phyloP scores from a whole-genome alignment of 2,797 vertebrate species.

The Numenius phaeopus region DNA sequence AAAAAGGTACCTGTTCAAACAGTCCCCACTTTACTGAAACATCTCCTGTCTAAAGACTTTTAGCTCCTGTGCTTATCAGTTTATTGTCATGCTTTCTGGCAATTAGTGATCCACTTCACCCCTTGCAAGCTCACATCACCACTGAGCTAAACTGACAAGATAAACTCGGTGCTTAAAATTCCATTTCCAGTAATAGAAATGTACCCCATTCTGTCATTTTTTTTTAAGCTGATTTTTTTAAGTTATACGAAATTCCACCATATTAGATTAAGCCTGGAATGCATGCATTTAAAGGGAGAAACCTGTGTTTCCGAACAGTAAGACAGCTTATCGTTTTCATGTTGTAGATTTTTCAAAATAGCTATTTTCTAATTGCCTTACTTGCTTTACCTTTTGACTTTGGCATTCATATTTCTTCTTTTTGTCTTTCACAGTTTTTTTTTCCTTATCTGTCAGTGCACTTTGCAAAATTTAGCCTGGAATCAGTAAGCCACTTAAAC shows the following conservation, averaged over 20 bases:
- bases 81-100: constrained; percentile 16
- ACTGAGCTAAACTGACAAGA: constrained; percentile 54
- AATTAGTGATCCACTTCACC: constrained; percentile 23
- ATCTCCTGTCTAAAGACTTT: not conserved
- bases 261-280: constrained; percentile 40
- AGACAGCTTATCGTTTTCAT: not conserved
- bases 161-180: constrained; percentile 55
- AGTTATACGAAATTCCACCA: not conserved
- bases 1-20: constrained; percentile 41
- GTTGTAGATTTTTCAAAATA: not conserved
- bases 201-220: not conserved
- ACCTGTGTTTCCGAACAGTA: not conserved
- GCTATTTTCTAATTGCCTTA: not conserved
- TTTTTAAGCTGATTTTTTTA: not conserved
- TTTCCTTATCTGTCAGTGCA: not conserved
- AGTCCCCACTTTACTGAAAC: not conserved
- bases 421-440: not conserved
- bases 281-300: constrained; percentile 6
- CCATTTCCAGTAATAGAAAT: constrained; percentile 60
- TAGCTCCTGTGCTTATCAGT: not conserved
- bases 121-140: not conserved
- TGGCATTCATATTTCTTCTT: not conserved
- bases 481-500: not conserved
- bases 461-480: not conserved
- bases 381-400: not conserved